phyloP scores from a whole-genome alignment of 2,888 invertebrate species.

The Epsilonema sp. region DNA sequence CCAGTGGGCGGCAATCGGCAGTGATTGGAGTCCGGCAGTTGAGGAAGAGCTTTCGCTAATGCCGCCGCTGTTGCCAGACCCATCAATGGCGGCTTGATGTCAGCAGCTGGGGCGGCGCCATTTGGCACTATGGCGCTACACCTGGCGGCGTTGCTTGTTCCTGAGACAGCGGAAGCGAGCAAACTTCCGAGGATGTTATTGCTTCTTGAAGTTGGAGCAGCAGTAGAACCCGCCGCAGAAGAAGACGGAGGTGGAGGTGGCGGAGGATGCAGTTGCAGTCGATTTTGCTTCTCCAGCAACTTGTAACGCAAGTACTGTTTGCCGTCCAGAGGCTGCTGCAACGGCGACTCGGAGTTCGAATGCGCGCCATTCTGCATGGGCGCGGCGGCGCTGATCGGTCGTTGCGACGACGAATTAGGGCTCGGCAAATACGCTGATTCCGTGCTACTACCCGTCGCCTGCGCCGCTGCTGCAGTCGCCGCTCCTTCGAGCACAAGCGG shows the following conservation, averaged over 20 bases:
- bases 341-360: too few relatives aligned
- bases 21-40: not conserved
- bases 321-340: too few relatives aligned
- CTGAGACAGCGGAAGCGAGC: not conserved
- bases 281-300: conserved; percentile 7
- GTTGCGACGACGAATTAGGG: too few relatives aligned
- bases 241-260: not conserved
- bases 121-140: not conserved
- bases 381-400: too few relatives aligned
- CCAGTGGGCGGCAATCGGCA: not conserved
- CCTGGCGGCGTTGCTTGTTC: not conserved
- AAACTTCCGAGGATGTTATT: not conserved
- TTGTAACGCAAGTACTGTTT: conserved; percentile 8
- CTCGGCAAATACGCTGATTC: too few relatives aligned
- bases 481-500: too few relatives aligned
- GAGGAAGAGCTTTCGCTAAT: too few relatives aligned
- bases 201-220: too few relatives aligned
- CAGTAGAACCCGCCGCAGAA: too few relatives aligned
- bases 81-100: not conserved
- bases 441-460: too few relatives aligned
- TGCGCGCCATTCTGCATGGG: too few relatives aligned
- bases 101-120: not conserved
- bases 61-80: not conserved
- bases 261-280: not conserved
- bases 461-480: too few relatives aligned